These are phyloP conservation scores for Apostichopus californicus DNA, from an alignment of 35 echinoderm and acorn worm species.

Conservation along the genomic window DNA sequence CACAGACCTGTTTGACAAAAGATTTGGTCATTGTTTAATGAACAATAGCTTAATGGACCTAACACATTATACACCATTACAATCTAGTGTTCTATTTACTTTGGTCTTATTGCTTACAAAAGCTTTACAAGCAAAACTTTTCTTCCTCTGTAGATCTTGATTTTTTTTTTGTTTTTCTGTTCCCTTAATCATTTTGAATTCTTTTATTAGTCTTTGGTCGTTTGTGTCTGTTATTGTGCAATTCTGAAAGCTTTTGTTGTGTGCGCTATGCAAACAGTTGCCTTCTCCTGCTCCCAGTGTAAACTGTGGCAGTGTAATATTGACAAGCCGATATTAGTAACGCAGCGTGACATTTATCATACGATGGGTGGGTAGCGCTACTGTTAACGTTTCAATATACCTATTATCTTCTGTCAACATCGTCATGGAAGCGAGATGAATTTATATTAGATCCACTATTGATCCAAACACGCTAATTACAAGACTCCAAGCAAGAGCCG, in stretches of 20 bases:
- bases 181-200: not conserved
- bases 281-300: not conserved
- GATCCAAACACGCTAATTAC: slow-evolving; percentile 19
- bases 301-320: no score
- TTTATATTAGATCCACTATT: not conserved
- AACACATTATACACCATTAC: no score
- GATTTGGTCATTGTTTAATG: no score
- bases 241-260: slow-evolving; percentile 1
- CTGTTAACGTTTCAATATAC: not conserved
- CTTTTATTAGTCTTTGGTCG: not conserved
- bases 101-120: no score
- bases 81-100: no score
- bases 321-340: not conserved
- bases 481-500: not conserved
- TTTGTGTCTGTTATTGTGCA: not conserved
- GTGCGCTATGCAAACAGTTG: not conserved
- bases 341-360: not conserved
- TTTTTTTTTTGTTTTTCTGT: no score
- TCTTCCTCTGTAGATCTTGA: no score
- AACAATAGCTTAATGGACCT: no score
- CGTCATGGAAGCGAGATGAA: slow-evolving; percentile 12
- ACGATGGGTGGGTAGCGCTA: not conserved
- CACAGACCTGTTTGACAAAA: no score
- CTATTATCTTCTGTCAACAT: not conserved
- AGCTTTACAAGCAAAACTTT: no score